These are phyloP conservation scores for Parambassis ranga DNA, from an alignment of 2,797 vertebrate species.

Conservation along the genomic window DNA sequence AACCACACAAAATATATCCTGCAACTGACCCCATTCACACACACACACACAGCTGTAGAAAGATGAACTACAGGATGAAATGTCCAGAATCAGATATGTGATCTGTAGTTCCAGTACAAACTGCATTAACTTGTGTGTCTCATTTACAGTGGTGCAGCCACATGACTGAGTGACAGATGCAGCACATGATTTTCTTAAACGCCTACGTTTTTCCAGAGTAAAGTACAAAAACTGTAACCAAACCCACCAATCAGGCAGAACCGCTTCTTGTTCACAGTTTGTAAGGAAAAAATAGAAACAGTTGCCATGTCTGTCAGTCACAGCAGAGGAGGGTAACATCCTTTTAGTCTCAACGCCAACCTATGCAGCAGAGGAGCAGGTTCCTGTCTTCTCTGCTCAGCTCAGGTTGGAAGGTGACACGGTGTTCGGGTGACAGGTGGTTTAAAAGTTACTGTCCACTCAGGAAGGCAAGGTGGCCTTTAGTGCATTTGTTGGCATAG, in stretches of 20 bases:
- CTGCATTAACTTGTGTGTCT: not conserved
- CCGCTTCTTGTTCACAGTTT: slow-evolving; percentile 2
- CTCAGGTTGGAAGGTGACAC: too few species aligned
- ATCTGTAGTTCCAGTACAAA: not conserved
- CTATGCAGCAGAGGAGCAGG: not conserved
- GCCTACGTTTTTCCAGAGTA: too few species aligned
- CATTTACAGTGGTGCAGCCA: slow-evolving; percentile 17
- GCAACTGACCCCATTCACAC: not conserved
- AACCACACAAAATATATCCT: not conserved
- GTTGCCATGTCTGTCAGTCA: not conserved
- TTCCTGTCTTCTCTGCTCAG: not conserved
- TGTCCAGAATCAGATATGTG: not conserved
- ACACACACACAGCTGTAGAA: not conserved
- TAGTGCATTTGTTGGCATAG: slow-evolving; percentile 99
- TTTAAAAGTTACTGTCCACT: slow-evolving; percentile 87
- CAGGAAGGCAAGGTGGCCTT: slow-evolving; percentile 97
- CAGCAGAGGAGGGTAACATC: slow-evolving; percentile 14
- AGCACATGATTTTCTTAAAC: too few species aligned
- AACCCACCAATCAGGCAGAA: not conserved
- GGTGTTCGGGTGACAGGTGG: not conserved
- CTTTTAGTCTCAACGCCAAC: slow-evolving; percentile 18
- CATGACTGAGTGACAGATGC: slow-evolving; percentile 16
- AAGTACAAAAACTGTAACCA: slow-evolving; percentile 6
- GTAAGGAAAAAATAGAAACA: slow-evolving; percentile 1
- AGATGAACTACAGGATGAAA: not conserved